Base-by-base conservation (phyloP, 2,888 invertebrate genomes). In the Cancer borealis region DNA sequence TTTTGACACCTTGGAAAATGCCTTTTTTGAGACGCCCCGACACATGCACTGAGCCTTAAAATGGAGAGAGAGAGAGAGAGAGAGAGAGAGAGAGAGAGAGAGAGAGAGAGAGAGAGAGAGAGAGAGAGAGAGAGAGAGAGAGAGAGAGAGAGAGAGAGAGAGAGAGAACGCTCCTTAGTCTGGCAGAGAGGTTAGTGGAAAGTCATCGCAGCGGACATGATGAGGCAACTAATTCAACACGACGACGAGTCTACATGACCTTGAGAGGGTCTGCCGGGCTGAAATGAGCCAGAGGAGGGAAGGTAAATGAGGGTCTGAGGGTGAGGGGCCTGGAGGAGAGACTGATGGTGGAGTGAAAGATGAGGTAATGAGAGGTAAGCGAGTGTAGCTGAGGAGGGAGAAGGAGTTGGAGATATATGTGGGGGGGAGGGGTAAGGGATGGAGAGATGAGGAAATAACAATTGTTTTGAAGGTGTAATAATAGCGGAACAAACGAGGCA, bases 391-490 rank as follows among this genome's bases (percentile, higher is more conserved):
- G 14, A 30, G 79, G 10, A 21, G 79, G 21, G 79, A 14, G 79
- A 26, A 2, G 30, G 30, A 54, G 54, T 12, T 17, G 54, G 54
- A 12, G 54, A 14, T 17, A 3, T 3, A 12, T 10, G 54, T 14
- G 54, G 54, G 3, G 54, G 6, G n/a, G 66, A n/a, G n/a, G 66
- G 8, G n/a, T 21, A n/a, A 8, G 73, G 8, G n/a, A n/a, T 4
- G n/a, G 73, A n/a, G 2, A 30, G 66, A 66, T 21, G 66, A 66
- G 8, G 66, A 66, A n/a, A 66, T 66, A 66, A 6, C n/a, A n/a
- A 66, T n/a, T 66, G 79, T 79, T 30, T 30, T 79, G 79, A 79
- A 79, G 79, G 79, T 79, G 79, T 79, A 79, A 79, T 79, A 79
- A 79, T 10, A 26, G 79, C 6, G 26, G 79, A 30, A 30, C 30